These are phyloP conservation scores for Dorcus parallelipipedus DNA, from an alignment of 2,888 invertebrate genomes.

Conservation along the genomic window DNA sequence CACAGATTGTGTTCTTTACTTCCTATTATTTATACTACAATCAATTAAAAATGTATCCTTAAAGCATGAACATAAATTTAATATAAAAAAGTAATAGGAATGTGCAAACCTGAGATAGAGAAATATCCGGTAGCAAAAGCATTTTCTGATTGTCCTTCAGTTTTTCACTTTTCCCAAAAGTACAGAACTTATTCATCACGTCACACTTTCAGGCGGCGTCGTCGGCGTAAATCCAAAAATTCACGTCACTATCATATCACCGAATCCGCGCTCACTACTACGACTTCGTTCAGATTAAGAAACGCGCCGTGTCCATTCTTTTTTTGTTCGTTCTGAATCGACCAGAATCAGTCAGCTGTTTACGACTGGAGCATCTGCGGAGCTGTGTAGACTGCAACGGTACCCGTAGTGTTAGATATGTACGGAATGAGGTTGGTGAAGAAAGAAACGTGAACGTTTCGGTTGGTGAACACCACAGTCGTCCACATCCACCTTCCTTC, in stretches of 20 bases:
- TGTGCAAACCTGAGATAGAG: conserved; percentile 40
- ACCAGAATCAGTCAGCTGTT: conserved; percentile 27
- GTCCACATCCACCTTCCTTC: no score
- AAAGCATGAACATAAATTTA: no score
- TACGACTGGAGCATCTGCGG: conserved; percentile 30
- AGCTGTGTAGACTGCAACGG: conserved; percentile 34
- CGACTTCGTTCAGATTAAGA: neutral
- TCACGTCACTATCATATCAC: neutral
- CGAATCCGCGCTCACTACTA: neutral
- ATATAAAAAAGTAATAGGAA: no score
- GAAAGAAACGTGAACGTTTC: conserved; percentile 37
- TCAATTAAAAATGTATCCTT: no score
- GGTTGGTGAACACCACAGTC: conserved; percentile 34
- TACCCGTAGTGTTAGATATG: conserved; percentile 35
- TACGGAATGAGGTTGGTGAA: conserved; percentile 43
- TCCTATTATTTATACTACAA: no score
- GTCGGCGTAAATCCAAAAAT: conserved; percentile 5
- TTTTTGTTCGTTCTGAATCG: neutral
- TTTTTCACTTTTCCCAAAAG: conserved; percentile 38
- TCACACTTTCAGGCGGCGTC: conserved; percentile 4
- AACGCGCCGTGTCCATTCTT: neutral
- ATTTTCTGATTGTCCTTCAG: conserved; percentile 34
- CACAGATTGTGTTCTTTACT: no score
- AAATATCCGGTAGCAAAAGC: conserved; percentile 42
- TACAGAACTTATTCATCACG: conserved; percentile 39